Evolutionary conservation across 1,140 invertebrate genomes (phyloP).

Genomic region (Sitobion miscanthi): DNA sequence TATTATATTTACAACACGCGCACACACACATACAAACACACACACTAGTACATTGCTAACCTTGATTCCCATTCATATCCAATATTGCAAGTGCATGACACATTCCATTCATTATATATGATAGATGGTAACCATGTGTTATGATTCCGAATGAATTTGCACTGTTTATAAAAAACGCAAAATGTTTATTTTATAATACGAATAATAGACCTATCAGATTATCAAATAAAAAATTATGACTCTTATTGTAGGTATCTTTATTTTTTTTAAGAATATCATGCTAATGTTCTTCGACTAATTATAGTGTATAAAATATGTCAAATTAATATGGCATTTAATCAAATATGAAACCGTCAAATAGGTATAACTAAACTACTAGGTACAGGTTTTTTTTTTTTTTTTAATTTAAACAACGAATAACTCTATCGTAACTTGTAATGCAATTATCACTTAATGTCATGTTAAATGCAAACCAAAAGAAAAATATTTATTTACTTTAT

Average conservation of each 20-base stretch:
- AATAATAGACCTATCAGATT: background rate
- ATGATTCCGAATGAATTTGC: slow-evolving; percentile 63
- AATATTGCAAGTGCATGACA: slow-evolving; percentile 66
- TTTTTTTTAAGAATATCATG: background rate
- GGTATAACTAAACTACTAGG: too few relatives aligned
- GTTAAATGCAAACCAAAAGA: too few relatives aligned
- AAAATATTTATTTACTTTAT: too few relatives aligned
- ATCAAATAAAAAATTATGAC: background rate
- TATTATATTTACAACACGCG: too few relatives aligned
- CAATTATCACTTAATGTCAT: too few relatives aligned
- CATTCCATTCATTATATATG: slow-evolving; percentile 68
- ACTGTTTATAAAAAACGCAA: slow-evolving; percentile 60
- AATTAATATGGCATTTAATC: background rate
- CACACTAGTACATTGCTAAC: background rate
- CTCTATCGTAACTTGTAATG: too few relatives aligned
- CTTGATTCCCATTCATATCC: slow-evolving; percentile 66
- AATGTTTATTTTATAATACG: slow-evolving; percentile 30
- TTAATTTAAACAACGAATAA: too few relatives aligned
- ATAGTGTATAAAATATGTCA: background rate
- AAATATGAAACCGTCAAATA: background rate
- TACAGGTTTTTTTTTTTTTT: too few relatives aligned
- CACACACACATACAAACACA: too few relatives aligned
- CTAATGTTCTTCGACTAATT: too few relatives aligned
- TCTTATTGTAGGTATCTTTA: background rate
- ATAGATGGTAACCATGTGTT: slow-evolving; percentile 67